Conservation (phyloP, 1,140 invertebrate genomes). For the Zophobas morio region DNA sequence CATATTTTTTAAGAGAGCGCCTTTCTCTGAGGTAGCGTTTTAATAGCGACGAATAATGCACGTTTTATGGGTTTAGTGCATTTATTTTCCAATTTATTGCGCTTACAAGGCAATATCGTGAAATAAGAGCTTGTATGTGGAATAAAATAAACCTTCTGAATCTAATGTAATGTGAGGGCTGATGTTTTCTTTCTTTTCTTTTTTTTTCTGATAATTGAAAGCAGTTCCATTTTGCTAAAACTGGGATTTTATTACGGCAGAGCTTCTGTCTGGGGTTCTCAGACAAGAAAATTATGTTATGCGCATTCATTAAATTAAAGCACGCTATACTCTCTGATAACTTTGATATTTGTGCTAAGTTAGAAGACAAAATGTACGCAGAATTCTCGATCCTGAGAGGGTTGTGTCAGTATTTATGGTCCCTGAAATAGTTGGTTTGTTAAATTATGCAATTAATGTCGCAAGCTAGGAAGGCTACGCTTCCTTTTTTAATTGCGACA, state of each 20-base stretch:
- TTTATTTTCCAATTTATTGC: conserved; percentile 41
- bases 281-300: not conserved
- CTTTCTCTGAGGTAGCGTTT: conserved; percentile 14
- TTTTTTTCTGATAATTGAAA: not conserved
- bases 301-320: not conserved
- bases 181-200: not conserved
- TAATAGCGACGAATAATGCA: conserved; percentile 37
- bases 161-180: conserved; percentile 8
- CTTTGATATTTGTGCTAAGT: no score
- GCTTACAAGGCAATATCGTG: conserved; percentile 1
- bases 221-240: not conserved
- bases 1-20: conserved; percentile 20
- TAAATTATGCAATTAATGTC: no score
- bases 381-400: no score
- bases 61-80: conserved; percentile 23
- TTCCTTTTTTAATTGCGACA: no score
- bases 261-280: not conserved
- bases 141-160: not conserved
- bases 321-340: no score
- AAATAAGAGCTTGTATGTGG: not conserved
- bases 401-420: no score
- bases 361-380: no score
- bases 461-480: no score
- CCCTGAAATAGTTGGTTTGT: no score
- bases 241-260: not conserved